Evolutionary conservation across 92 coral and sea anemone species (phyloP), one percentile per base, ranked within the genome.

Genomic region (Paragorgia papillata): DNA sequence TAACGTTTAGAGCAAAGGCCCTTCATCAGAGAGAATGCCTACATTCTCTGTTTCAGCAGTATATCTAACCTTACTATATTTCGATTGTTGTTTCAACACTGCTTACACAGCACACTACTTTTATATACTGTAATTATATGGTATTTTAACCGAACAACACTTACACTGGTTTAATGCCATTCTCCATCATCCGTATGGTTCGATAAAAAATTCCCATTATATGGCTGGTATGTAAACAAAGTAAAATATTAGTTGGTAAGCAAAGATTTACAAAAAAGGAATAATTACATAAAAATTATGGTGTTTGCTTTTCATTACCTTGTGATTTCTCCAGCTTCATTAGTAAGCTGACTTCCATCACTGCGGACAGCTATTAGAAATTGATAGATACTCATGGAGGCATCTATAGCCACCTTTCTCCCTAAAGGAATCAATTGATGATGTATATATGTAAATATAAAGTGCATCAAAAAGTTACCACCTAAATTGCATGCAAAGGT

Each of bases 161-260:
- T 88, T 87, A 95, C 99, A 91, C 99, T 29, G 99, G 99, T 66
- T 95, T 95, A 81, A 95, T 91, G 50, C 99, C 99, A 87, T 95
- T 91, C 39, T 95, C 99, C 59, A 95, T 90, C 99, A 95, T 95
- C 75, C 99, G 79, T 50, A 95, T 95, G 19, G 99, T 89, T 57
- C 99, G 84, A 80, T 95, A 95, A 66, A 95, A 95, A 86, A 95
- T 79, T 2, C 99, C 99, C 91, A 95, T 95, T 57, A 95, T 54
- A 83, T 95, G 99, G 64, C 99, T 95, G 80, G 46, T 69, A 22
- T n/a, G 43, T 2, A 50, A 22, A 79, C 49, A 25, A 64, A 66
- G 1, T 26, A 46, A 65, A 20, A 30, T 0, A 32, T 21, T 31
- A 24, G 58, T 12, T n/a, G 2, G 0, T 37, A 37, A 37, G 10